Evolutionary conservation across 92 coral and sea anemone genomes (phyloP), one percentile per base, ranked within the genome.

Genomic region (Palythoa caribaeorum): DNA sequence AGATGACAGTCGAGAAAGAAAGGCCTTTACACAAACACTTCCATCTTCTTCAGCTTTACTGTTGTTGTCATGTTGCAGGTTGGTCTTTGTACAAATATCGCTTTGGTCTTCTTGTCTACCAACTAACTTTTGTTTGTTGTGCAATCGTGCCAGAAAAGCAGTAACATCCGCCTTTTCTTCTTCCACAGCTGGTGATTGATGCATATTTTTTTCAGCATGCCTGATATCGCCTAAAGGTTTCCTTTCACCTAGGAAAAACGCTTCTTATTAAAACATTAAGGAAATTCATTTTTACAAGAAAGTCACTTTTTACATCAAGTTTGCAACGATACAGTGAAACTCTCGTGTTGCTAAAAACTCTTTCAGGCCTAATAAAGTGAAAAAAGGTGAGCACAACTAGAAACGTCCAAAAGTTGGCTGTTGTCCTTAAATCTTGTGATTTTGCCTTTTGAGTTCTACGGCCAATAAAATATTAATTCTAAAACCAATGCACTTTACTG

Each of bases 91-190:
- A 17, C 71, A 36, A 17, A 39, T 11, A 50, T 70, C 9, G 17
- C 62, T 40, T 15, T 62, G 84, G 37, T 59, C 55, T 15, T 50
- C 84, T 16, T 59, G n/a, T 60, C 16, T 79, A 48, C 19, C 48
- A 13, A 16, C 14, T 59, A 35, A 21, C 2, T 15, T 59, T 38
- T 79, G 84, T 52, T 62, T 79, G 72, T 12, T 38, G 47, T 79
- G 38, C 76, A 81, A 71, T 28, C 86, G 76, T 17, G 86, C 86
- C 86, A 81, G 54, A 81, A 81, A 81, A 20, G 86, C 86, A 54
- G 37, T 20, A 50, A 35, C 74, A 48, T 81, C 47, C 14, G 66
- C 73, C 60, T 65, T 81, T 65, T 63, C 75, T 21, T 81, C 62
- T 39, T 65, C 47, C 14, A 76, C 62, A 21, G 53, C 15, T 44